Evolutionary conservation across 2,888 invertebrate species (phyloP), one percentile per base, ranked within the genome.

Genomic region (Stenotaenia linearis): DNA sequence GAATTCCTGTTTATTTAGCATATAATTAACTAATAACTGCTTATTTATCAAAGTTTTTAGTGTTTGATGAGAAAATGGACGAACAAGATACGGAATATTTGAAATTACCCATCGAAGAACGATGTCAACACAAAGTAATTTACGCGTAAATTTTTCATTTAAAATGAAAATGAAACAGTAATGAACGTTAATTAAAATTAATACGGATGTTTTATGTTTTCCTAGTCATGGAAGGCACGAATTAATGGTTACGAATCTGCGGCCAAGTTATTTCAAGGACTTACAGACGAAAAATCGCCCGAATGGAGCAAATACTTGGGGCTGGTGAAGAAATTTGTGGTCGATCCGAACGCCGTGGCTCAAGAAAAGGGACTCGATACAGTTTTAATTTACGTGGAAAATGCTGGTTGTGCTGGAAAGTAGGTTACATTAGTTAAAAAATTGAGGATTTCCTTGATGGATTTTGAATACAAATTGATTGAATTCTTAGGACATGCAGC

Each of bases 361-460:
- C 97, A 97, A 86, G 98, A 98, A 85, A 97, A 94, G 88, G 98
- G 96, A 15, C 86, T 98, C 83, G 97, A 97, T 85, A 96, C 97
- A 9, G 92, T 95, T 0, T 86, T 97, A 78, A 93, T 93, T 50
- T 98, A 92, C 87, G 92, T 96, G 0, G 96, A 97, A 86, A 96
- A 96, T 88, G 95, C 96, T 84, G 92, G 91, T 0, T 89, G 90
- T 84, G 95, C 96, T 79, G 93, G 93, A 75, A 96, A 94, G 90
- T 90, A 84, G 85, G 87, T 86, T 56, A n/a, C 23, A n/a, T n/a
- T n/a, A n/a, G n/a, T n/a, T 79, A 2, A 37, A 5, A 1, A 56
- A 78, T 80, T 23, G 50, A 30, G 1, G 21, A 78, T 28, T 3
- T 69, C 28, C 28, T 69, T 21, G 69, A 23, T n/a, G n/a, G n/a